Evolutionary conservation across 2,113 vertebrate species (phyloP).

Genomic region (Cathartes aura): DNA sequence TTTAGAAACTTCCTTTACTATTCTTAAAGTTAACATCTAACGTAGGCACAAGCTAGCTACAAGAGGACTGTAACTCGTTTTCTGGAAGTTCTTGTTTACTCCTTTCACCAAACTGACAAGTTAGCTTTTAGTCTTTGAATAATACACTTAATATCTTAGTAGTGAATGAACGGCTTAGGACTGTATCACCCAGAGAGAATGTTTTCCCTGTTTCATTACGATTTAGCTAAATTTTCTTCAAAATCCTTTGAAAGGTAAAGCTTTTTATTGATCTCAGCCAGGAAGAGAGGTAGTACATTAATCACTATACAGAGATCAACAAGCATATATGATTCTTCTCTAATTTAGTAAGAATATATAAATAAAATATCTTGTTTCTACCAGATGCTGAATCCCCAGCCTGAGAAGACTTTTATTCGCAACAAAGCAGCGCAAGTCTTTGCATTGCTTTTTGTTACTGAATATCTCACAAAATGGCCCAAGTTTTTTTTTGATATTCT

Average conservation of each 20-base stretch:
- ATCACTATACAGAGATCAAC: neutral
- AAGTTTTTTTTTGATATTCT: slow-evolving; percentile 98
- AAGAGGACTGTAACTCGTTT: neutral
- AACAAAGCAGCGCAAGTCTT: slow-evolving; percentile 99
- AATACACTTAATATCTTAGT: neutral
- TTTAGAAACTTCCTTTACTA: neutral
- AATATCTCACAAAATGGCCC: slow-evolving; percentile 95
- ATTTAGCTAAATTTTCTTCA: neutral
- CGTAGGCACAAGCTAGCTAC: neutral
- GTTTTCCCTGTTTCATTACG: neutral
- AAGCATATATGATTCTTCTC: neutral
- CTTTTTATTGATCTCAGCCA: neutral
- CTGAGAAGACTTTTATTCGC: slow-evolving; percentile 96
- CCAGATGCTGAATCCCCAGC: slow-evolving; percentile 88
- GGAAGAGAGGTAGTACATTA: neutral
- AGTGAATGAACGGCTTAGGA: neutral
- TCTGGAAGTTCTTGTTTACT: neutral
- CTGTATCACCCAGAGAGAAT: neutral
- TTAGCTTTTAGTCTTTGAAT: neutral
- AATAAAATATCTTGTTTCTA: slow-evolving; percentile 38
- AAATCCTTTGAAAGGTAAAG: neutral
- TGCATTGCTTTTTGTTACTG: slow-evolving; percentile 93
- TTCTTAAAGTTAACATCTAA: neutral
- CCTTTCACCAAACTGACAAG: neutral
- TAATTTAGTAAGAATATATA: neutral